Base-by-base conservation (phyloP, 2,113 vertebrate genomes). In the Cynocephalus volans region DNA sequence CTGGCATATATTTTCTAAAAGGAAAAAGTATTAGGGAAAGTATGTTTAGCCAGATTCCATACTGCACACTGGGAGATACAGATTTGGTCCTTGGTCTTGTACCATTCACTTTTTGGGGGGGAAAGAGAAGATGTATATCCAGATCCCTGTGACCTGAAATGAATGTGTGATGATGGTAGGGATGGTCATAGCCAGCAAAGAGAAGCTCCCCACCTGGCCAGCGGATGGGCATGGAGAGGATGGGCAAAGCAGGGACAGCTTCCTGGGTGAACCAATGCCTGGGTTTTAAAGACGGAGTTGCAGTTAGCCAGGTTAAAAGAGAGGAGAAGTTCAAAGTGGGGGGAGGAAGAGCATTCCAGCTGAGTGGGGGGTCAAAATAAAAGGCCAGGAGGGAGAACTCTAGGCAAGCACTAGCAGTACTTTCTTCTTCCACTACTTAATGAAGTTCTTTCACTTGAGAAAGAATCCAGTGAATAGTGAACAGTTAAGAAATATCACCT, bases 361-460 rank as follows among this genome's bases (percentile, higher is more conserved):
- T 31, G 21, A 52, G 21, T 17, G 1, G 1, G 15, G 52, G 24
- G 21, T 69, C 33, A 56, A 88, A 58, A 52, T 0, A 73, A 69
- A 54, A 65, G 54, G 18, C n/a, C 77, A 21, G 58, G 36, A 33
- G 17, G 10, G 13, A 72, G 33, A 70, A 67, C 15, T 21, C 18
- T 8, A 76, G 92, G 48, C 3, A 80, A 56, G 8, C 48, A 15
- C 19, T 45, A 67, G 76, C 64, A 76, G 19, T 28, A 3, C 17
- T 23, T 93, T 90, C 50, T 73, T 94, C 31, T 52, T 76, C 26
- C 8, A 36, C 36, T 80, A 12, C 14, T 69, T 93, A 19, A 62
- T 48, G 36, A 64, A 69, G 14, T 81, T 82, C 11, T 58, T 76
- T 72, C 48, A 33, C 70, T 82, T 89, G 73, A 79, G 50, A 94